phyloP scores from a whole-genome alignment of 1,140 invertebrate genomes.

The Cotesia chilonis region DNA sequence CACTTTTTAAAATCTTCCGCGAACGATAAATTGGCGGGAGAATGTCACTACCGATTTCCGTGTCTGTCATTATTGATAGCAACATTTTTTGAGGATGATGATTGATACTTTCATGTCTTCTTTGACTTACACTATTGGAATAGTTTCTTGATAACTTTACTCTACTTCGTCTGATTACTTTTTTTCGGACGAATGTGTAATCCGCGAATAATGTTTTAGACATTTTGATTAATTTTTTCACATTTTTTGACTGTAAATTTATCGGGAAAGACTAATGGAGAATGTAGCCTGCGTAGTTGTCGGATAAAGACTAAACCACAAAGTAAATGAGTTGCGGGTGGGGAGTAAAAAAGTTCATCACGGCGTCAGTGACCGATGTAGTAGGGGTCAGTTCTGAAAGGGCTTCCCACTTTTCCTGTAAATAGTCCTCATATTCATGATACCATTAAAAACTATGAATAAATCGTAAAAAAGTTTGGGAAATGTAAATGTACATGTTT shows the following conservation, averaged over 20 bases:
- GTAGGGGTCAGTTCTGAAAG: conserved; percentile 31
- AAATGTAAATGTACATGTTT: no score
- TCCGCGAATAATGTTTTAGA: conserved; percentile 17
- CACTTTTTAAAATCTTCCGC: background rate
- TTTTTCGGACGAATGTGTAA: background rate
- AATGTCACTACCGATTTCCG: conserved; percentile 23
- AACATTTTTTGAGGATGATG: conserved; percentile 25
- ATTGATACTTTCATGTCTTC: background rate
- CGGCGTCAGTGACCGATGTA: conserved; percentile 19
- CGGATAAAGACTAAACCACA: conserved; percentile 33
- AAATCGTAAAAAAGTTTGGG: no score
- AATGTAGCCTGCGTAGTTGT: conserved; percentile 25
- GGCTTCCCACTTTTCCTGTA: conserved; percentile 31
- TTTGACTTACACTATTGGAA: background rate
- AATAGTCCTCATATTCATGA: no score
- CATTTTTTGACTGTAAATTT: background rate
- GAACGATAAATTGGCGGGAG: conserved; percentile 8
- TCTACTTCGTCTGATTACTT: background rate
- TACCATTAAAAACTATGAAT: no score
- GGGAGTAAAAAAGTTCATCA: conserved; percentile 18
- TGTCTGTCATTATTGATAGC: conserved; percentile 48
- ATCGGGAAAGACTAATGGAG: background rate
- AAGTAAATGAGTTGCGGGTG: conserved; percentile 22
- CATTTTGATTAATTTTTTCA: background rate
- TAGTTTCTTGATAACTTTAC: conserved; percentile 1